Percentiles rank a stretch among this genome's conserved stretches.
Conservation (phyloP, 2,113 vertebrate genomes). For the Catharus fuscescens region DNA sequence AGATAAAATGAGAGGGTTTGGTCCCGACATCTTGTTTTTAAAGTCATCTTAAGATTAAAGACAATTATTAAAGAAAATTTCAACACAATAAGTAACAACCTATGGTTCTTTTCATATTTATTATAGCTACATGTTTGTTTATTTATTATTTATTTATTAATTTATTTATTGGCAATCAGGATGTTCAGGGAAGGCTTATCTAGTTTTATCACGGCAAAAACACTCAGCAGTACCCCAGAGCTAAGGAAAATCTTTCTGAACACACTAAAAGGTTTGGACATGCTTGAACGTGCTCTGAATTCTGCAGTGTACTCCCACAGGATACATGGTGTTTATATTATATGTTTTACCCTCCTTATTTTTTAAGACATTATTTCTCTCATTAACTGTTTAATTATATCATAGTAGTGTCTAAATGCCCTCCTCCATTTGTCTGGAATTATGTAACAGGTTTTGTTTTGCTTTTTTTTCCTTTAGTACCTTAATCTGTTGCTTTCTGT, state of each 20-base stretch:
- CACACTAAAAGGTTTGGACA: background rate
- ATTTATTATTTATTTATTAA: background rate
- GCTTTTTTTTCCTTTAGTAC: background rate
- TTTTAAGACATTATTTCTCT: background rate
- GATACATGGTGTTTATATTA: background rate
- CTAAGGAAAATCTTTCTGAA: background rate
- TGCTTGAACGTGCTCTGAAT: background rate
- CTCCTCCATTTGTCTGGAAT: background rate
- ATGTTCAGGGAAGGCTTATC: background rate
- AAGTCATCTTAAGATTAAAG: background rate
- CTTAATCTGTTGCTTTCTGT: background rate
- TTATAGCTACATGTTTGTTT: background rate
- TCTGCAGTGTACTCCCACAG: background rate
- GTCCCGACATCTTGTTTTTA: fast-evolving
- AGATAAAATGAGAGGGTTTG: background rate
- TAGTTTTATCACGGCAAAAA: background rate
- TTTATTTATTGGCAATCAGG: background rate
- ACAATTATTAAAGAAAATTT: background rate
- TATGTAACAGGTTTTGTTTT: background rate
- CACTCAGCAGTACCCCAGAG: background rate
- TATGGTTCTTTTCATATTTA: fast-evolving
- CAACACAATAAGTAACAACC: background rate
- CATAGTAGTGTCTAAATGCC: background rate
- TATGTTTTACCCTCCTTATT: background rate
- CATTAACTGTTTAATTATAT: background rate